Conservation (phyloP, 2,888 invertebrate species). For the Emmelina monodactyla region DNA sequence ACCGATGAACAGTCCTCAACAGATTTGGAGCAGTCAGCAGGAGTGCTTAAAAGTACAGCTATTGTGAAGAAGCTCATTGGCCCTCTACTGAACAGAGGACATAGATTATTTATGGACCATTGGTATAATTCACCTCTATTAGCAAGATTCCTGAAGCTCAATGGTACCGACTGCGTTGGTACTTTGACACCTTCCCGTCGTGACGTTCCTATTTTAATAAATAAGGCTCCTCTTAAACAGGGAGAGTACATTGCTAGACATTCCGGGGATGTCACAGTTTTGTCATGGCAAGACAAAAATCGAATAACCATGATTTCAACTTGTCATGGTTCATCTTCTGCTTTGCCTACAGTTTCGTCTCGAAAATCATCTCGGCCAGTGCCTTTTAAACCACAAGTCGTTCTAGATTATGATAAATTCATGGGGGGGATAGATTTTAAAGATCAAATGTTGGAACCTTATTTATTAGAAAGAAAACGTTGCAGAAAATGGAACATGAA, state of each 20-base stretch:
- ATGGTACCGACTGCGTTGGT: constrained; percentile 9
- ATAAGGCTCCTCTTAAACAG: constrained; percentile 8
- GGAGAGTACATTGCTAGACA: constrained; percentile 14
- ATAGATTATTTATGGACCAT: constrained; percentile 17
- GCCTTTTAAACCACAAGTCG: constrained; percentile 1
- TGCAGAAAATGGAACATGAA: too few species aligned
- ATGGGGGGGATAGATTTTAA: too few species aligned
- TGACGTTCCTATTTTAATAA: constrained; percentile 4
- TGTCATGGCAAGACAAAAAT: constrained; percentile 15
- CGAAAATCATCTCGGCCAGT: not conserved
- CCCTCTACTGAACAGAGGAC: constrained; percentile 11
- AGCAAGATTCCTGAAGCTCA: constrained; percentile 11
- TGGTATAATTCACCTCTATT: constrained; percentile 15
- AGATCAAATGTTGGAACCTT: too few species aligned
- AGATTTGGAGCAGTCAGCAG: constrained; percentile 1
- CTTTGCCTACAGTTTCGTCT: not conserved
- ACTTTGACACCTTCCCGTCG: constrained; percentile 3
- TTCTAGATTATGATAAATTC: constrained; percentile 7
- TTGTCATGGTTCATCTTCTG: constrained; percentile 11
- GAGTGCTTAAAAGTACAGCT: not conserved
- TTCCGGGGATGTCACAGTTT: constrained; percentile 14
- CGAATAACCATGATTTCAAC: constrained; percentile 15
- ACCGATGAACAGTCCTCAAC: not conserved
- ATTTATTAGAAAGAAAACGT: too few species aligned
- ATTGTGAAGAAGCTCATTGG: constrained; percentile 4